phyloP scores from a whole-genome alignment of 2,888 invertebrate species.

The Fissipunctia ypsillon region DNA sequence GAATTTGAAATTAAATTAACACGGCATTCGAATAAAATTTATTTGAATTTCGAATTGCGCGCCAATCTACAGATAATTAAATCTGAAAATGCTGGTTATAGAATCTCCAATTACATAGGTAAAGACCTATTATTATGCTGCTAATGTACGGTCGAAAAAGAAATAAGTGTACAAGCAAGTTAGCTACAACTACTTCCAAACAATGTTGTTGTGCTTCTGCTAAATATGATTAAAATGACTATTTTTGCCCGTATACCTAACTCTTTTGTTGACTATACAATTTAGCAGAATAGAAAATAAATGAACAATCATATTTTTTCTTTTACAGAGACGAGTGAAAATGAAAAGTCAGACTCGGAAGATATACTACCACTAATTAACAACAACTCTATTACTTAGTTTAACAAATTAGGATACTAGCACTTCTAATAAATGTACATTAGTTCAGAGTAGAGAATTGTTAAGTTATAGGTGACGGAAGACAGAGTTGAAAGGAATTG shows the following conservation, averaged over 20 bases:
- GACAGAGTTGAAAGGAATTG: background rate
- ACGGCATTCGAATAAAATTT: too few species aligned
- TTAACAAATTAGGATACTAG: constrained; percentile 6
- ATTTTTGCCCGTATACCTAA: background rate
- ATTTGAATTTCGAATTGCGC: too few species aligned
- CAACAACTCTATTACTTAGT: constrained; percentile 74
- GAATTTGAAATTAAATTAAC: too few species aligned
- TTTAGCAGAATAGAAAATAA: background rate
- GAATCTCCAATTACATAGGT: too few species aligned
- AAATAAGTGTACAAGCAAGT: background rate
- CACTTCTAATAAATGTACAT: background rate
- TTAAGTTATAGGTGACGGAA: constrained; percentile 25
- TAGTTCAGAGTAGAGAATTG: background rate
- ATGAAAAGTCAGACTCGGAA: constrained; percentile 81
- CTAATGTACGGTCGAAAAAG: constrained; percentile 28
- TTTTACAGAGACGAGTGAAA: constrained; percentile 83
- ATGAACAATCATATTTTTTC: constrained; percentile 46
- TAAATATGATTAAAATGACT: background rate
- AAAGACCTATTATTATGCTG: too few species aligned
- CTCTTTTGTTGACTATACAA: constrained; percentile 15
- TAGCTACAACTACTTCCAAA: background rate
- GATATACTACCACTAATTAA: constrained; percentile 82
- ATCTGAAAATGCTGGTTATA: too few species aligned
- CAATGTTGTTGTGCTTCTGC: background rate
- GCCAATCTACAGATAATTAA: too few species aligned